Percentiles rank a stretch among this genome's conserved stretches.
phyloP scores from a whole-genome alignment of 2,888 invertebrate species.

The Acrobasis suavella region DNA sequence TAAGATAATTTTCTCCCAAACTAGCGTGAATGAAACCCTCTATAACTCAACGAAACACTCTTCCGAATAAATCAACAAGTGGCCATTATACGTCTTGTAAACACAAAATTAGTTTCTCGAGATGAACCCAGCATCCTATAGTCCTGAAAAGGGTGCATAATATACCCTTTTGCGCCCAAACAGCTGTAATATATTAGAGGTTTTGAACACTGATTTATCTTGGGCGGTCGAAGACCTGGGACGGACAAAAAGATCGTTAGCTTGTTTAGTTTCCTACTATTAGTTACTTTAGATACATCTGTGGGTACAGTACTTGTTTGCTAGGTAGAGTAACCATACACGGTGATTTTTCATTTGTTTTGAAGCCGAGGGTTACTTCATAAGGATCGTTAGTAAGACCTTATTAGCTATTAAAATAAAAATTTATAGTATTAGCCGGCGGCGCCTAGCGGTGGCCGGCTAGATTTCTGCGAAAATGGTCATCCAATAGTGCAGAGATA shows the following conservation, averaged over 20 bases:
- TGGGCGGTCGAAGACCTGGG: constrained; percentile 1
- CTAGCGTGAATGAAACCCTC: too few relatives aligned
- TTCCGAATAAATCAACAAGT: neutral
- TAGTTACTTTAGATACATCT: neutral
- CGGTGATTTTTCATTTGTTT: too few relatives aligned
- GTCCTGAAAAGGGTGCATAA: constrained; percentile 20
- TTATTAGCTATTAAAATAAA: too few relatives aligned
- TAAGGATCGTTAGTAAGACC: too few relatives aligned
- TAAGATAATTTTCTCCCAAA: too few relatives aligned
- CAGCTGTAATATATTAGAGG: constrained; percentile 19
- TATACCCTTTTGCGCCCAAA: constrained; percentile 17
- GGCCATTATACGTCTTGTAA: constrained; percentile 12
- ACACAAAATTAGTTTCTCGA: constrained; percentile 15
- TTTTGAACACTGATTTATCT: constrained; percentile 21
- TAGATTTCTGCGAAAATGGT: too few relatives aligned
- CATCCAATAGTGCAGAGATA: too few relatives aligned
- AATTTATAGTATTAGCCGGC: too few relatives aligned
- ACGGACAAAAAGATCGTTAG: neutral
- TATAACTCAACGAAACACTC: neutral
- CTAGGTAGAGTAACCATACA: too few relatives aligned
- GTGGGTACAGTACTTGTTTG: too few relatives aligned
- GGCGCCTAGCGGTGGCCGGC: too few relatives aligned
- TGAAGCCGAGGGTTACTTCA: too few relatives aligned
- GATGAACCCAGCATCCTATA: constrained; percentile 2
- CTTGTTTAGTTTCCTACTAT: neutral